These are phyloP conservation scores for Onchidella celtica DNA, from an alignment of 2,888 invertebrate genomes.

Conservation along the genomic window DNA sequence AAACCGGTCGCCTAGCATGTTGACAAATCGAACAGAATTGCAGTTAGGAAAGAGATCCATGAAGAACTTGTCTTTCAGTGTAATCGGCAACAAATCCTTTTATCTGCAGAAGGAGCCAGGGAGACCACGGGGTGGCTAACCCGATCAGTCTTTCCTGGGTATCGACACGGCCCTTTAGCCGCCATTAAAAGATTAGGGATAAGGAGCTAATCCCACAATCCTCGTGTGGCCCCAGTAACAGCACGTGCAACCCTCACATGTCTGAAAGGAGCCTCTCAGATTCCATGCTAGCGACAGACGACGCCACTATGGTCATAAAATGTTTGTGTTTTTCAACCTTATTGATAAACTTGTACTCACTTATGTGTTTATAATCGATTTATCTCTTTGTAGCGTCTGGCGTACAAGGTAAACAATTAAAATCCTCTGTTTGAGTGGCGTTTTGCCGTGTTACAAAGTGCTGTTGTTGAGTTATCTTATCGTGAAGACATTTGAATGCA, in stretches of 20 bases:
- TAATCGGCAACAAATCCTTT: not conserved
- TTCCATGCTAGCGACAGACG: too few species aligned
- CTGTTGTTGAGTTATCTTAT: too few species aligned
- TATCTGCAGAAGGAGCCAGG: not conserved
- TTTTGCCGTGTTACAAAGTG: too few species aligned
- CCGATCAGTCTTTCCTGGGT: not conserved
- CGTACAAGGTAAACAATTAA: too few species aligned
- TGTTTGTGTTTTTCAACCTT: too few species aligned
- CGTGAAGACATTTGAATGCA: too few species aligned
- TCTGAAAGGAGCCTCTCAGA: too few species aligned
- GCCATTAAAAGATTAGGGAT: constrained; percentile 35
- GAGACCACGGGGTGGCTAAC: not conserved
- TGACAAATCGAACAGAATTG: constrained; percentile 18
- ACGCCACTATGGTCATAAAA: too few species aligned
- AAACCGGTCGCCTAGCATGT: not conserved
- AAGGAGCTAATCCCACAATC: constrained; percentile 1
- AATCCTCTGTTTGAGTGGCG: too few species aligned
- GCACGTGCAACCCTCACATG: not conserved
- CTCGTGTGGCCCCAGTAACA: not conserved
- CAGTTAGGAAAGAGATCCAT: not conserved
- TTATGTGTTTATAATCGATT: too few species aligned
- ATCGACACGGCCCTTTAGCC: not conserved
- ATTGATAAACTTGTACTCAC: too few species aligned
- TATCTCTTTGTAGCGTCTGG: too few species aligned
- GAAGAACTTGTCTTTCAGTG: not conserved